Conservation (phyloP, 2,797 vertebrate genomes). For the Cichlasoma orientale region DNA sequence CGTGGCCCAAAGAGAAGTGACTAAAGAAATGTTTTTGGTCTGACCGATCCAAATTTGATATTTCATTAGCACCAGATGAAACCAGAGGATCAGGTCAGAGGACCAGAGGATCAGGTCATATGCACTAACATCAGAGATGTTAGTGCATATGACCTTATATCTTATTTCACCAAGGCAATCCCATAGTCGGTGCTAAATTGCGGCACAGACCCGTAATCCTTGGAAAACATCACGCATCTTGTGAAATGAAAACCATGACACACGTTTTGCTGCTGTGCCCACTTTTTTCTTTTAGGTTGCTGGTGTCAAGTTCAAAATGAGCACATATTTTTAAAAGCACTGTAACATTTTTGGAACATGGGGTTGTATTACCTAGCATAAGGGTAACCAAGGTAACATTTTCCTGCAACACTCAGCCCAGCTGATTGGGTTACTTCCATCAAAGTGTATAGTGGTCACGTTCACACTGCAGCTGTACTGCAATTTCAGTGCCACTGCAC, state of each 20-base stretch:
- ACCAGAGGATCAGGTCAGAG: too few species aligned
- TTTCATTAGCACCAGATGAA: not conserved
- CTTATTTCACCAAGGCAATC: not conserved
- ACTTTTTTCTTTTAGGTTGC: too few species aligned
- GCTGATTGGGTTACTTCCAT: not conserved
- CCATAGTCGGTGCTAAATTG: not conserved
- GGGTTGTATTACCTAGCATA: not conserved
- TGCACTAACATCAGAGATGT: too few species aligned
- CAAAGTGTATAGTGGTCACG: not conserved
- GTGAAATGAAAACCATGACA: too few species aligned
- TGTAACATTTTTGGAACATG: not conserved
- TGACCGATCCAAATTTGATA: not conserved
- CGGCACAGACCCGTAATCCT: not conserved
- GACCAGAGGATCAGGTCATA: too few species aligned
- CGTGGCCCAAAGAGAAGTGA: not conserved
- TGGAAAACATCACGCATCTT: not conserved
- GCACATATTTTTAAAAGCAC: not conserved
- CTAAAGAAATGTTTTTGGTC: not conserved
- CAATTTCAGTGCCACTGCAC: not conserved
- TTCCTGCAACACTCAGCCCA: not conserved
- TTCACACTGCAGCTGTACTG: constrained; percentile 16
- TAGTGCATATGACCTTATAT: not conserved
- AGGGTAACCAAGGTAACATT: not conserved
- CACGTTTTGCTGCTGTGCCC: too few species aligned
- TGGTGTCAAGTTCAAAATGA: too few species aligned